These are phyloP conservation scores for Drosophila mimica DNA, from an alignment of 2,888 invertebrate genomes.

Conservation along the genomic window DNA sequence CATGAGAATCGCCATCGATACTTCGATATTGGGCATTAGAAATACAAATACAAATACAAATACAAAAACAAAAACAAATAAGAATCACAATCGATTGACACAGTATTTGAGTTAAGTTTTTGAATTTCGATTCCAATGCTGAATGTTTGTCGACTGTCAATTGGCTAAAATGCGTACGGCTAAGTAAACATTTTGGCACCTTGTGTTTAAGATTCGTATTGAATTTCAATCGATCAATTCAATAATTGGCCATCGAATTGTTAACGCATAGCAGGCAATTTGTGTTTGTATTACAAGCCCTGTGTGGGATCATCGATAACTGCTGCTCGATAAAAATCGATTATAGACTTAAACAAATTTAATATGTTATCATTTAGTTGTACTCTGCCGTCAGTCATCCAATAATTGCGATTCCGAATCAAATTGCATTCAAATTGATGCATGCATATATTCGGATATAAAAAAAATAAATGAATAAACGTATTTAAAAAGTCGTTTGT, in stretches of 20 bases:
- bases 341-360: background rate
- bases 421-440: background rate
- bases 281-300: background rate
- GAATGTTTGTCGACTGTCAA: slow-evolving; percentile 36
- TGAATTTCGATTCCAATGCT: slow-evolving; percentile 26
- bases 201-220: background rate
- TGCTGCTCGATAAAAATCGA: background rate
- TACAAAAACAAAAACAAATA: background rate
- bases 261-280: background rate
- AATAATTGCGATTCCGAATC: background rate
- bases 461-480: background rate
- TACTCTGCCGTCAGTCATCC: background rate
- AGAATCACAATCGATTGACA: background rate
- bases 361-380: background rate
- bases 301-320: background rate
- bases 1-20: slow-evolving; percentile 5
- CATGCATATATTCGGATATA: background rate
- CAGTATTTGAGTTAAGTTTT: background rate
- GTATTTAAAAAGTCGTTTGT: background rate
- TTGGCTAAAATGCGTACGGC: slow-evolving; percentile 5
- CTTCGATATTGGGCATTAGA: background rate
- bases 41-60: background rate
- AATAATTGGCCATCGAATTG: background rate
- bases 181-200: slow-evolving; percentile 11
- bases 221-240: slow-evolving; percentile 17